Evolutionary conservation across 1,140 invertebrate genomes (phyloP), one percentile per base, ranked within the genome.

Genomic region (Drosophila willistoni): DNA sequence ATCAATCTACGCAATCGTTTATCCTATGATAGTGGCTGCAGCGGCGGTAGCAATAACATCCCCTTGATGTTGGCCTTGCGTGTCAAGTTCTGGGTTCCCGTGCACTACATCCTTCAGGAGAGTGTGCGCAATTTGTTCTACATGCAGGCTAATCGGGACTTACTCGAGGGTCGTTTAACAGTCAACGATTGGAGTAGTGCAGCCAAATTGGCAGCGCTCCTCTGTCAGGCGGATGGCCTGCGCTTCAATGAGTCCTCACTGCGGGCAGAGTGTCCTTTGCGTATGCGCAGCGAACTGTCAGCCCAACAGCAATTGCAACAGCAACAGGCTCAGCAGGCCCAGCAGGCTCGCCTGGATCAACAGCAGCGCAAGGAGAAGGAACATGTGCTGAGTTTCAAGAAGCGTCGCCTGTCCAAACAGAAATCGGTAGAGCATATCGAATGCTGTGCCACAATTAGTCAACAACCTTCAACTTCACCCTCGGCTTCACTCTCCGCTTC

Each of bases 11-110:
- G 97, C 64, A 98, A 98, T 92, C 95, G 95, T 14, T 94, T 98
- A 42, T 90, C 87, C 3, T 77, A 77, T 7, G 96, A 91, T 91
- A 93, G 57, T 91, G 93, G 77, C 94, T 94, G 77, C 94, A 94
- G 79, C 92, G 94, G 89, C 85, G 95, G 86, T 44, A 93, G 89
- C 86, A 95, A 85, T 44, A 93, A 93, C 60, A 92, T 93, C 13
- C 93, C 93, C 12, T 64, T 93, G 61, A 92, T 93, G 60, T 92
- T 95, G 92, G 96, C 93, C 86, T 93, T 93, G 77, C 95, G 92
- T 84, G 96, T 97, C 22, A 98, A 98, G 91, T 98, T 98, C 93
- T 98, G 96, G 96, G 96, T 98, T 42, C 96, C 96, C 1, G 97
- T 97, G 10, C 97, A 98, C 93, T 94, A 95, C 66, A 94, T 98